A percentile compares a stretch with the other conserved stretches of the same genome.
These are phyloP conservation scores for Cylas formicarius DNA, from an alignment of 1,140 invertebrate species.

Conservation along the genomic window DNA sequence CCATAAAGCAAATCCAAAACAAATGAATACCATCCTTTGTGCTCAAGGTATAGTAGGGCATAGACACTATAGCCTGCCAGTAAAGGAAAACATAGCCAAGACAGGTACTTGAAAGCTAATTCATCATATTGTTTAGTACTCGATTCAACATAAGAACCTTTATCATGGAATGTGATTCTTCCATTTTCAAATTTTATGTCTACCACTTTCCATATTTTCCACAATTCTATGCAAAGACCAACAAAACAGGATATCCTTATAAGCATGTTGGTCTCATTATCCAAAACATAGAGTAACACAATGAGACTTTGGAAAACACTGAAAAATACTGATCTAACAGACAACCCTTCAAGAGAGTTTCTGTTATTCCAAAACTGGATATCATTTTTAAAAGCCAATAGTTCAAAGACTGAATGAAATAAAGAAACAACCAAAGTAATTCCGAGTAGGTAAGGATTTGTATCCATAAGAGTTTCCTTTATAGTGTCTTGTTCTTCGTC, in stretches of 20 bases:
- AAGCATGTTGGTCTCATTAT: slow-evolving; percentile 97
- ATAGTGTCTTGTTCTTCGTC: slow-evolving; percentile 95
- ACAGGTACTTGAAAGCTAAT: slow-evolving; percentile 94
- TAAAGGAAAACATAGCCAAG: slow-evolving; percentile 92
- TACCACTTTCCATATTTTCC: slow-evolving; percentile 98
- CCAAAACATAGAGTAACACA: slow-evolving; percentile 92
- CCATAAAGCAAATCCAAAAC: slow-evolving; percentile 93
- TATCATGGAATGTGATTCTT: slow-evolving; percentile 76
- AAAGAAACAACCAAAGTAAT: slow-evolving; percentile 90
- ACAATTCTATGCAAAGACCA: slow-evolving; percentile 94
- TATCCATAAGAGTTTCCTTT: slow-evolving; percentile 95
- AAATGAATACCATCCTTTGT: slow-evolving; percentile 90
- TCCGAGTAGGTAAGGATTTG: slow-evolving; percentile 90
- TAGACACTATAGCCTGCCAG: slow-evolving; percentile 89
- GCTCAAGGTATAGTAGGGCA: slow-evolving; percentile 94
- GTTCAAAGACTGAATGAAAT: slow-evolving; percentile 95
- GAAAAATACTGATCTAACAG: slow-evolving; percentile 97
- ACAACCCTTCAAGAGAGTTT: slow-evolving; percentile 93
- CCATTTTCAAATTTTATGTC: slow-evolving; percentile 77
- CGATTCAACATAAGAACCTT: slow-evolving; percentile 94
- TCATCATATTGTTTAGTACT: slow-evolving; percentile 92
- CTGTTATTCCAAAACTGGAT: slow-evolving; percentile 99
- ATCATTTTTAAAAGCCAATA: slow-evolving; percentile 99
- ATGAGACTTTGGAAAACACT: slow-evolving; percentile 95
- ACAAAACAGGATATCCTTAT: slow-evolving; percentile 88